phyloP scores from a whole-genome alignment of 2,888 invertebrate species.

The Neria commutata region DNA sequence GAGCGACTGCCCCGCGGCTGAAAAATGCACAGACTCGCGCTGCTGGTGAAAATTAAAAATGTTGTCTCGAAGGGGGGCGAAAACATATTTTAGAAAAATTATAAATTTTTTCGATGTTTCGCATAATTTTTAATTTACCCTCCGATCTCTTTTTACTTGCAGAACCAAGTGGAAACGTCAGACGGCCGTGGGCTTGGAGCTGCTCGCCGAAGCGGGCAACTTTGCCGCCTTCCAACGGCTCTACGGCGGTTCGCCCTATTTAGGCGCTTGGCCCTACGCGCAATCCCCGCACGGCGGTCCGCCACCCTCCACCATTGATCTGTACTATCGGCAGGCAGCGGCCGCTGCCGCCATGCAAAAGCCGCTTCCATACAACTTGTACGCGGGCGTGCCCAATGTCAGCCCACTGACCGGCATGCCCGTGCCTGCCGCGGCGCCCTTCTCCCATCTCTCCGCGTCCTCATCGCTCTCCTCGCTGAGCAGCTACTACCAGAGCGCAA shows the following conservation, averaged over 20 bases:
- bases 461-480: constrained; percentile 68
- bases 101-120: not conserved
- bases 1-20: too few species aligned
- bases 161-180: constrained; percentile 99
- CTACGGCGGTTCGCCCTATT: constrained; percentile 78
- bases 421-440: constrained; percentile 59
- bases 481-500: constrained; percentile 65
- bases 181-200: constrained; percentile 95
- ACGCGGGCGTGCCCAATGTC: constrained; percentile 61
- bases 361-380: constrained; percentile 76
- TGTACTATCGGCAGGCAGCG: constrained; percentile 83
- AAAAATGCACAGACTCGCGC: too few species aligned
- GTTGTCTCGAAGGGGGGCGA: not conserved
- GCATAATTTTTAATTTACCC: not conserved
- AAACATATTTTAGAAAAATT: not conserved
- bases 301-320: constrained; percentile 72
- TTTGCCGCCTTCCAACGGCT: constrained; percentile 98
- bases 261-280: constrained; percentile 67
- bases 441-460: constrained; percentile 67
- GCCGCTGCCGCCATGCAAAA: constrained; percentile 83
- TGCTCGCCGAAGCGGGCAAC: constrained; percentile 96
- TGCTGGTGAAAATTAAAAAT: too few species aligned
- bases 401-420: constrained; percentile 54
- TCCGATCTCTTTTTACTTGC: constrained; percentile 38
- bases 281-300: constrained; percentile 62